Evolutionary conservation across 2,113 vertebrate species (phyloP), one percentile per base, ranked within the genome.

Genomic region (Notiomystis cincta): DNA sequence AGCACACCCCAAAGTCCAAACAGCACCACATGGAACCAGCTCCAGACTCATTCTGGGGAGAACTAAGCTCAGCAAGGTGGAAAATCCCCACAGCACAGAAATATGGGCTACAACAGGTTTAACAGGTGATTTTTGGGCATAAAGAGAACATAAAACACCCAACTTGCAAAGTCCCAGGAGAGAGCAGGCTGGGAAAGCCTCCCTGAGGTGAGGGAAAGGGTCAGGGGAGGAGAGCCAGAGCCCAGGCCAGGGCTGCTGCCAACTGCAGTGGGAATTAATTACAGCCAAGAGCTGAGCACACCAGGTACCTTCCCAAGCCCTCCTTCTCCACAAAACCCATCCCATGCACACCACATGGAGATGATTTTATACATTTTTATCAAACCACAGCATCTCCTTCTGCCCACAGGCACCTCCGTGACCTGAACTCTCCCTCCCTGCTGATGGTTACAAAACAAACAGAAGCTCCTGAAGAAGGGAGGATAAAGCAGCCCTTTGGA

Each of bases 321-420:
- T 42, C 35, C 31, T 38, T n/a, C 65, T 35, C 28, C 44, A 35
- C 5, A 10, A 79, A 76, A 91, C 2, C 61, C 61, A 57, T 3
- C 64, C 11, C 28, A 66, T 53, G 30, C 10, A 6, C 42, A 14
- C 0, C 0, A 4, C 7, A 27, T 0, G 24, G 19, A 35, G 22
- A 8, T 4, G 47, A 31, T 66, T 62, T 62, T 1, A 31, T 1
- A 10, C 2, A 2, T 15, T 73, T 62, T 48, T 45, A 42, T 35
- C 51, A 24, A n/a, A 82, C 18, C 56, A 33, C 16, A 5, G 16
- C 27, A 75, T 57, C 62, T 78, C 37, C 24, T 22, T 20, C 47
- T 10, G 9, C 44, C 35, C 5, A 4, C 45, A n/a, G 47, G 47
- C 35, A 45, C 22, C 48, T 57, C 53, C 51, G n/a, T 10, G 2